Base-by-base conservation (phyloP, 2,888 invertebrate genomes). In the Prenolepis imparis region DNA sequence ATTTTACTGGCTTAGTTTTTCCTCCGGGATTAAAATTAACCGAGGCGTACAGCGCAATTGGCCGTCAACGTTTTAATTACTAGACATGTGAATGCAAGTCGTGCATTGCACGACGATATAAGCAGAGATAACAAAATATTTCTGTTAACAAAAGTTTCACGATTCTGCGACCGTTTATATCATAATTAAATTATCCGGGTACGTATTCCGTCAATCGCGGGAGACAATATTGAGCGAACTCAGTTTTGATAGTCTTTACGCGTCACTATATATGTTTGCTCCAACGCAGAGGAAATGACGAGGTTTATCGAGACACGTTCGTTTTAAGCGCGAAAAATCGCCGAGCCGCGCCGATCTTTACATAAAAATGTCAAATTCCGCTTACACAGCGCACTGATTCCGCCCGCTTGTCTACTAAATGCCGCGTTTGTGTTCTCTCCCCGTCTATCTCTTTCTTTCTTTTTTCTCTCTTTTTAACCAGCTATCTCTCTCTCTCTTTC, bases 381-480 rank as follows among this genome's bases (percentile, higher is more conserved):
- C 73, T 72, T 81, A 67, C 68, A 15, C 68, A 48, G 63, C 36
- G 59, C 70, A 70, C 44, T 87, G 88, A 87, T 88, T 85, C 67
- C 61, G 61, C 48, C 32, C 83, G 74, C 84, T 86, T 86, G 84
- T 86, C 72, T 61, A 28, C 67, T 66, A 67, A 85, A 87, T 72
- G 78, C 78, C 70, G 70, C 72, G 72, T 80, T 80, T 80, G 78
- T 80, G 72, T 70, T 80, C 78, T 61, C 70, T 57, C 24, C 41
- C 59, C 36, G 36, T 59, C 32, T 59, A 12, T 15, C 32, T 18
- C 18, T 64, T 48, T 57, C 8, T n/a, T n/a, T 36, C 36, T 2
- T 36, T 36, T n/a, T 55, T 32, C 32, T 48, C 11, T 3, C 1
- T 44, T 24, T 52, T 28, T 28, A 28, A 3, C 28, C 32, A 48